A percentile compares a stretch with the other conserved stretches of the same genome.
These are phyloP conservation scores for Cyclophora punctaria DNA, from an alignment of 2,888 invertebrate species.

Conservation along the genomic window DNA sequence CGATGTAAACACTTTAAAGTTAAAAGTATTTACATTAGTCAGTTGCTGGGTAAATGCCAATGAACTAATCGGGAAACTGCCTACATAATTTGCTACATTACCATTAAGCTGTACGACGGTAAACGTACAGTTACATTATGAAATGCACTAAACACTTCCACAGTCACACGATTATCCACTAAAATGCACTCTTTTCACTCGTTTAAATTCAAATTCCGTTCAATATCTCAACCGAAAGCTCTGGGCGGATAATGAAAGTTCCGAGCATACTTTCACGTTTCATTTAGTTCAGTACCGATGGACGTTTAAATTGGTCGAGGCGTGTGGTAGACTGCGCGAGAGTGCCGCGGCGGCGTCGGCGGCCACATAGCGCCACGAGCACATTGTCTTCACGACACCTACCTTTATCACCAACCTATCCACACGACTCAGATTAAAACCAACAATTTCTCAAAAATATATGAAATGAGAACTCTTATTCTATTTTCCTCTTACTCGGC, in stretches of 20 bases:
- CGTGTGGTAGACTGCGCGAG: constrained; percentile 57
- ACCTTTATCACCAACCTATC: constrained; percentile 21
- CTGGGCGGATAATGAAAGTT: constrained; percentile 25
- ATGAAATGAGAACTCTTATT: too few species aligned
- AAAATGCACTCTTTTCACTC: too few species aligned
- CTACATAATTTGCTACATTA: neutral
- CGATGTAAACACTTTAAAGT: too few species aligned
- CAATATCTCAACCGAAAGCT: constrained; percentile 14
- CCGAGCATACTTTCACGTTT: constrained; percentile 43
- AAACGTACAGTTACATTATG: too few species aligned
- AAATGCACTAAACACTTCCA: too few species aligned
- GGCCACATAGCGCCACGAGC: constrained; percentile 31
- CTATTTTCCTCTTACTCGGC: too few species aligned
- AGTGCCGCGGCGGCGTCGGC: constrained; percentile 42
- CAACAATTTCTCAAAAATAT: too few species aligned
- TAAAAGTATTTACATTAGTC: too few species aligned
- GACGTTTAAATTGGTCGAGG: constrained; percentile 62
- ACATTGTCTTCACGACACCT: constrained; percentile 41
- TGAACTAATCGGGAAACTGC: too few species aligned
- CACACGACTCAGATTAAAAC: neutral
- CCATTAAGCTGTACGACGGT: neutral
- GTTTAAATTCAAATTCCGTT: constrained; percentile 2
- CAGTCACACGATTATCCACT: too few species aligned
- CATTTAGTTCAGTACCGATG: constrained; percentile 48
- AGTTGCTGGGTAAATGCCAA: too few species aligned